Base-by-base conservation (phyloP, 2,113 vertebrate species). In the Xenus cinereus region DNA sequence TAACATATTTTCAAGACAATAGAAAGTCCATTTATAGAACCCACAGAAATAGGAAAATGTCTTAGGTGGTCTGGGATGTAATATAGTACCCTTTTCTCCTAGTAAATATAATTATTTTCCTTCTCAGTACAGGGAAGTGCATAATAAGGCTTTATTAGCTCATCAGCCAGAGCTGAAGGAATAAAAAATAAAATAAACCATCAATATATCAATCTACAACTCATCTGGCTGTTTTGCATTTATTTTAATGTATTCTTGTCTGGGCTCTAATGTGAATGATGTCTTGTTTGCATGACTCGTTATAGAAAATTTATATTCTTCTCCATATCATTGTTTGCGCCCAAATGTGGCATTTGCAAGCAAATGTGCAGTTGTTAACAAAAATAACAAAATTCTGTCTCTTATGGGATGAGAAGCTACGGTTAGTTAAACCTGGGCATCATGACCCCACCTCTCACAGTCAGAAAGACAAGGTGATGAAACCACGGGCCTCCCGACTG, bases 111-210 rank as follows among this genome's bases (percentile, higher is more conserved):
- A 78, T 78, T 83, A 72, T 46, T 89, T 90, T 74, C 50, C 87
- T 85, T 88, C 45, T 75, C 46, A 59, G 21, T 41, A 7, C 20
- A 68, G 33, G 51, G 24, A 76, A 17, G 26, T 67, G 20, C 13
- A 54, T 50, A 88, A 81, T 77, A 89, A 91, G 81, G 56, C 17
- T 90, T 93, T 86, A 86, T 75, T 89, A 92, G 30, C 76, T 89
- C 76, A 54, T 39, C 76, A 90, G 19, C 7, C 54, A 89, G 54
- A 81, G 64, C 17, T 64, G 62, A 89, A 92, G 20, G 39, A 95
- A 75, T 92, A 74, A 64, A 82, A 87, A 83, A 93, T 69, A 79
- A 83, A 90, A 82, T 22, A 93, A 87, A 64, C 10, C 62, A 82
- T 81, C 80, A 64, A 68, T 84, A 72, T 9, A 86, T 33, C 60